Conservation (phyloP, 2,113 vertebrate genomes). For the Sinocyclocheilus anophthalmus region DNA sequence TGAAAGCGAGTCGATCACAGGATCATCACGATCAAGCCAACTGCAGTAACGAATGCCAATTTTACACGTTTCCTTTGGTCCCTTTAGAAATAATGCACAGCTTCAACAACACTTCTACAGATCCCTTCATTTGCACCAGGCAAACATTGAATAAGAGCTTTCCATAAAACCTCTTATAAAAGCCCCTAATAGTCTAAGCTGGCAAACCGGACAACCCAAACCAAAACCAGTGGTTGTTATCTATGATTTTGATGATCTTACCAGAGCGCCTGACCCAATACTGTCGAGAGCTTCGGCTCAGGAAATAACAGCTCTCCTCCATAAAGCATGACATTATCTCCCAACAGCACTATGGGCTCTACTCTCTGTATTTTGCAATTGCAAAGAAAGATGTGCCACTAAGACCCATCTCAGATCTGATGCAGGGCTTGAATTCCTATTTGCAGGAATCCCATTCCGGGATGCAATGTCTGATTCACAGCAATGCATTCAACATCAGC, state of each 20-base stretch:
- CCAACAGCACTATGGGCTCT: background rate
- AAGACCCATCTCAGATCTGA: background rate
- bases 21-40: too few species aligned
- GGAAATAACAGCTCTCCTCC: background rate
- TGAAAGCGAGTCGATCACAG: too few species aligned
- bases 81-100: too few species aligned
- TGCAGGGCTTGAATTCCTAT: background rate
- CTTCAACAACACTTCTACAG: too few species aligned
- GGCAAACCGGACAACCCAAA: background rate
- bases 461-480: background rate
- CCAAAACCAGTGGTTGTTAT: background rate
- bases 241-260: background rate
- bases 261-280: background rate
- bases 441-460: background rate
- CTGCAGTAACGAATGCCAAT: too few species aligned
- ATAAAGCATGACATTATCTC: background rate
- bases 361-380: conserved; percentile 2
- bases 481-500: background rate
- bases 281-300: background rate
- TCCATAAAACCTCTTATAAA: background rate
- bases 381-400: background rate
- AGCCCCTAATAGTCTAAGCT: background rate
- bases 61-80: too few species aligned
- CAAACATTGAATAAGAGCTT: background rate
- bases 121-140: too few species aligned